A percentile compares a stretch with the other conserved stretches of the same genome.
Conservation (phyloP, 2,888 invertebrate genomes). For the Anodontia alba region DNA sequence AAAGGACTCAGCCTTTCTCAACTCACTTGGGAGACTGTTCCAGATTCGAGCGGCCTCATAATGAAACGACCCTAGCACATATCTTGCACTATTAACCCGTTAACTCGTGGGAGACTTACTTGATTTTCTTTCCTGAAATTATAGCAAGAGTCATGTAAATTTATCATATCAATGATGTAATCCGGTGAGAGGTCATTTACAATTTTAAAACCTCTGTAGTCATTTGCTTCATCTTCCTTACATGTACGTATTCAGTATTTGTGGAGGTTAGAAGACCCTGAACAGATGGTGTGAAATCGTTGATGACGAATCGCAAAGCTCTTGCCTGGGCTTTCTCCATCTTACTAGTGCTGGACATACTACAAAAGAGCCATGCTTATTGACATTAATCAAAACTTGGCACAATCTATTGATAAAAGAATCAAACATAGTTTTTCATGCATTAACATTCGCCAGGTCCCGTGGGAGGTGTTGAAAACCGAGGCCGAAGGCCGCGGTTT, state of each 20-base stretch:
- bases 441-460: no score
- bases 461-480: no score
- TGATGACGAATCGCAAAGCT: background rate
- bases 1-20: background rate
- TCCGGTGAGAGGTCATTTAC: background rate
- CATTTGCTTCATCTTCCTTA: background rate
- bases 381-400: background rate
- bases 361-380: background rate
- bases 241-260: background rate
- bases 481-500: no score
- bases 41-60: background rate
- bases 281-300: background rate
- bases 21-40: background rate
- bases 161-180: background rate
- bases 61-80: background rate
- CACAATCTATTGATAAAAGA: no score
- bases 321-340: background rate
- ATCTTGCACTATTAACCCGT: background rate
- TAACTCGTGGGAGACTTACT: background rate
- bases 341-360: background rate
- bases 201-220: background rate
- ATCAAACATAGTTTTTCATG: no score
- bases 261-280: background rate
- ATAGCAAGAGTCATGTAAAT: background rate
- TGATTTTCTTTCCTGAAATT: background rate